These are phyloP conservation scores for Muntiacus muntjak DNA, from an alignment of 2,113 vertebrate genomes.

Conservation along the genomic window DNA sequence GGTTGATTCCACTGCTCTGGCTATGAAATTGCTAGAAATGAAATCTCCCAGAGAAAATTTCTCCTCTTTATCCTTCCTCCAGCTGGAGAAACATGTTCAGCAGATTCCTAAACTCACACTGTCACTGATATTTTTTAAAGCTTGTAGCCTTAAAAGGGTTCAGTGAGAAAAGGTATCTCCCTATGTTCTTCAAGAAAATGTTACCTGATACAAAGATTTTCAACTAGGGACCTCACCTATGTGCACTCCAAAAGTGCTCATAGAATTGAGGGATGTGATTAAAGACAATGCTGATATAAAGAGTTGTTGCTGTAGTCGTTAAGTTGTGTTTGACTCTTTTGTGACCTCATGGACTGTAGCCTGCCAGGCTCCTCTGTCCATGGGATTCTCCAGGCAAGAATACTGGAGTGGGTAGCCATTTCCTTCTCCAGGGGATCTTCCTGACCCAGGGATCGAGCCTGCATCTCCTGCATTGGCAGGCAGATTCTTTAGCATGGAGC, in stretches of 20 bases:
- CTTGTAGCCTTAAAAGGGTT: neutral
- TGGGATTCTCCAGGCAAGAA: neutral
- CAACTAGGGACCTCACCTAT: neutral
- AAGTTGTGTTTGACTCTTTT: neutral
- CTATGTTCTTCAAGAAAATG: neutral
- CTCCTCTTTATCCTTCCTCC: neutral
- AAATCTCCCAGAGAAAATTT: neutral
- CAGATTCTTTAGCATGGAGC: neutral
- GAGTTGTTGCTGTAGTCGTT: neutral
- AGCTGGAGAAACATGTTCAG: neutral
- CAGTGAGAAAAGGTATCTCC: neutral
- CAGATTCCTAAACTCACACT: neutral
- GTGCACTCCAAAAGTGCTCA: neutral
- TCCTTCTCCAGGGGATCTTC: neutral
- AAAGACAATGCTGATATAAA: neutral
- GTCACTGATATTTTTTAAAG: neutral
- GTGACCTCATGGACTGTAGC: neutral
- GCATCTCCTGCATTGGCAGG: neutral
- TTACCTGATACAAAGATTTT: neutral
- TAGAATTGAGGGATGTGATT: neutral
- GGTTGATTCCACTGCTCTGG: neutral
- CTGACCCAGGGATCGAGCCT: fast-evolving
- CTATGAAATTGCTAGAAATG: neutral
- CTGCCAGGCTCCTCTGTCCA: neutral
- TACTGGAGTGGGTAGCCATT: neutral